A percentile compares a stretch with the other conserved stretches of the same genome.
Evolutionary conservation across 2,888 invertebrate species (phyloP).

Genomic region (Podotricha telesiphe): DNA sequence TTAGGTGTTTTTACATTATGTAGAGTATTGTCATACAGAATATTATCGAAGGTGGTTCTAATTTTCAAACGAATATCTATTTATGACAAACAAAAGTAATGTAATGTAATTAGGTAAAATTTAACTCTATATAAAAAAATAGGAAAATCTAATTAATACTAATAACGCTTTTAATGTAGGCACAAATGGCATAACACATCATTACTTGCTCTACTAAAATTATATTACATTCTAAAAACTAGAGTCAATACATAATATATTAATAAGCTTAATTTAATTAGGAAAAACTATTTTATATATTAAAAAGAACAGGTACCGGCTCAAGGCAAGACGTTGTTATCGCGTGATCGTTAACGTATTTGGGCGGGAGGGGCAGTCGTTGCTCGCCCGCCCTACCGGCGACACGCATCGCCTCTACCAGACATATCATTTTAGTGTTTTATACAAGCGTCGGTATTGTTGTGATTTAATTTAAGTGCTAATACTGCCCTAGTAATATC

Average conservation of each 20-base stretch:
- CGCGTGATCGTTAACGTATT: conserved; percentile 73
- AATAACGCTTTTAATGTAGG: too few species aligned
- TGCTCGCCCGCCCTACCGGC: conserved; percentile 58
- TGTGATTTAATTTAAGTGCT: conserved; percentile 16
- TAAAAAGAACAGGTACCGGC: conserved; percentile 25
- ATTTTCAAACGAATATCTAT: too few species aligned
- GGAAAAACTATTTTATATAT: conserved; percentile 1
- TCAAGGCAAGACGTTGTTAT: conserved; percentile 35
- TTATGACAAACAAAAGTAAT: too few species aligned
- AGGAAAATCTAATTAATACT: too few species aligned
- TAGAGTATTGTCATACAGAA: too few species aligned
- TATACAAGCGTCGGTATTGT: conserved; percentile 41
- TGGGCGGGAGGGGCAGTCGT: conserved; percentile 60
- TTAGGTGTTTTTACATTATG: too few species aligned
- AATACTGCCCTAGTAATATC: conserved; percentile 3
- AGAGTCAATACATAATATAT: neutral
- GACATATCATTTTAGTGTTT: conserved; percentile 69
- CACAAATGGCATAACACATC: too few species aligned
- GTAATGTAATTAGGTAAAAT: too few species aligned
- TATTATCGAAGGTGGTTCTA: too few species aligned
- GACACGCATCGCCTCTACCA: conserved; percentile 59
- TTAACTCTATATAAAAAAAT: too few species aligned
- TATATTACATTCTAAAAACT: neutral
- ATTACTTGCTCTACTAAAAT: conserved; percentile 1
- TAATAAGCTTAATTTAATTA: conserved; percentile 3